These are phyloP conservation scores for Hirtodrosophila alboralis DNA, from an alignment of 2,888 invertebrate species.

Conservation along the genomic window DNA sequence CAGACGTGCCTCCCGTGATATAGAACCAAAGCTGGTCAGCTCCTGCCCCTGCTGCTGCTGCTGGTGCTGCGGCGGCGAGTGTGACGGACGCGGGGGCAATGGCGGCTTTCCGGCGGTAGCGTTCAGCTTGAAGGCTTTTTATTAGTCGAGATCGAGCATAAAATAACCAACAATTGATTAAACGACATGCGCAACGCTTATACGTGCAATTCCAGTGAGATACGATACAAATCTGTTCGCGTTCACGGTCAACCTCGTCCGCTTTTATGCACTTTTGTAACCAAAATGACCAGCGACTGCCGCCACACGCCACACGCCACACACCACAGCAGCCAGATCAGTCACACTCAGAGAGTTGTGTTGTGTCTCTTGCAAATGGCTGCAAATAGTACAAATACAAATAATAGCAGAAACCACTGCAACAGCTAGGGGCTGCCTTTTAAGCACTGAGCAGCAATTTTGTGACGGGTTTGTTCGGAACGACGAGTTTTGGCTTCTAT, in stretches of 20 bases:
- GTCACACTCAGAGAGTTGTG: conserved; percentile 32
- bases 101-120: conserved; percentile 81
- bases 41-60: conserved; percentile 53
- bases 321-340: conserved; percentile 17
- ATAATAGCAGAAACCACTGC: conserved; percentile 26
- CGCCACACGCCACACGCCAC: no score
- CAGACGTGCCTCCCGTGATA: conserved; percentile 53
- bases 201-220: conserved; percentile 59
- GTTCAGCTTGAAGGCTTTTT: conserved; percentile 72
- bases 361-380: conserved; percentile 24
- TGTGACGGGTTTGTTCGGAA: conserved; percentile 35
- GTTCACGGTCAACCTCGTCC: conserved; percentile 60
- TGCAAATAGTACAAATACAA: conserved; percentile 38
- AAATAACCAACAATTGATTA: conserved; percentile 9
- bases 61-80: conserved; percentile 44
- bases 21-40: conserved; percentile 52
- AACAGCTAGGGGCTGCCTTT: conserved; percentile 20
- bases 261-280: conserved; percentile 55
- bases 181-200: conserved; percentile 52
- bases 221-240: conserved; percentile 51
- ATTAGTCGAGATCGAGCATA: conserved; percentile 21
- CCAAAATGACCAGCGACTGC: conserved; percentile 53
- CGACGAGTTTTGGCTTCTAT: conserved; percentile 35
- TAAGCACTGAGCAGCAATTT: conserved; percentile 44
- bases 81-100: conserved; percentile 68